Base-by-base conservation (phyloP, 2,113 vertebrate species). In the Nycticebus coucang region DNA sequence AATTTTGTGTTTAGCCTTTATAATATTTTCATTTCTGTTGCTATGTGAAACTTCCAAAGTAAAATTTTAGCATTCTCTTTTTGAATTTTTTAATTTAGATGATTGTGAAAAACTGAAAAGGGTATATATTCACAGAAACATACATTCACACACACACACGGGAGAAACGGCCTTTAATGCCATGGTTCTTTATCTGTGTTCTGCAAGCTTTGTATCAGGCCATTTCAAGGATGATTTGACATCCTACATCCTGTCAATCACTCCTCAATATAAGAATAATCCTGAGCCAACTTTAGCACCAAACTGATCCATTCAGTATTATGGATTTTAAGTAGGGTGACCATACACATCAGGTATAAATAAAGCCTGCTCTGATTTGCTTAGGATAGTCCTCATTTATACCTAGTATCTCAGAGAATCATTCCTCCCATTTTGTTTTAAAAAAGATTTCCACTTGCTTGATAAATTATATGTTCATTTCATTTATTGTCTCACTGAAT, bases 11-110 rank as follows among this genome's bases (percentile, higher is more conserved):
- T n/a, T 15, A 69, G 68, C 5, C 41, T 19, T 69, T 82, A 69
- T 81, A 74, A 50, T 91, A 88, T 60, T 91, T 87, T 74, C 37
- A 87, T 24, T 72, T 87, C 24, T 64, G 8, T 53, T 95, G 41
- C 78, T 53, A 37, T 82, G 33, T 87, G 53, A 2, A 53, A 89
- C 57, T 77, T 93, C 62, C 30, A 45, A 50, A 55, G n/a, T 45
- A 81, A 90, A 86, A 90, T 77, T 60, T 90, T 53, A 60, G 68
- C 14, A 60, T 71, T 68, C 26, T 74, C 26, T 60, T 60, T 87
- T 80, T 35, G 37, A 88, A 28, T 24, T 83, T 83, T 91, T 55
- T 53, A 26, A 33, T 7, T 35, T 87, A 77, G 87, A 37, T 18
- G 17, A 8, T 62, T 57, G 71, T 82, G 28, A 89, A 78, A 77